These are phyloP conservation scores for Sturmia bella DNA, from an alignment of 2,888 invertebrate genomes.

Conservation along the genomic window DNA sequence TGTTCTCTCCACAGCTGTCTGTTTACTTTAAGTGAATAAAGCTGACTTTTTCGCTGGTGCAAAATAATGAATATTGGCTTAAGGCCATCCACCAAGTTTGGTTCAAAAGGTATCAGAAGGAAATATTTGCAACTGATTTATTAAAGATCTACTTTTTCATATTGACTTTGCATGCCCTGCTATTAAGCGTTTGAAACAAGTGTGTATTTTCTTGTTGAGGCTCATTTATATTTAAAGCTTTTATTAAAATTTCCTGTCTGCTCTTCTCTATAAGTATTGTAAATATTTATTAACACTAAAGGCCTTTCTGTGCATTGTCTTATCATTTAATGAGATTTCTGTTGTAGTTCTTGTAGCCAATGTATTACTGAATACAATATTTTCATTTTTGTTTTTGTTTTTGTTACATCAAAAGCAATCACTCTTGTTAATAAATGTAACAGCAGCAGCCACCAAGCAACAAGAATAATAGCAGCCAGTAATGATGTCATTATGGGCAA, in stretches of 20 bases:
- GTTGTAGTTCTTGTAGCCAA: background rate
- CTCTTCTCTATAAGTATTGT: constrained; percentile 12
- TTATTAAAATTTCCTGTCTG: constrained; percentile 10
- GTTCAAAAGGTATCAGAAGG: too few species aligned
- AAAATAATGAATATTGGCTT: too few species aligned
- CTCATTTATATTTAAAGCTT: background rate
- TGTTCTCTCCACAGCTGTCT: too few species aligned
- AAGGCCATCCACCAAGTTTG: too few species aligned
- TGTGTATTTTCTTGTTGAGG: too few species aligned
- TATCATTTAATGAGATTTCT: constrained; percentile 56
- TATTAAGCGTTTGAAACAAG: too few species aligned
- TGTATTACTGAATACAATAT: background rate
- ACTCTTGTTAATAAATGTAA: constrained; percentile 16
- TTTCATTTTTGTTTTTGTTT: background rate
- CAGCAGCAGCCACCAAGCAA: constrained; percentile 1
- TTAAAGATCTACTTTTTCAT: too few species aligned
- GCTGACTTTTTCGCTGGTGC: too few species aligned
- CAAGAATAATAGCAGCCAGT: constrained; percentile 15
- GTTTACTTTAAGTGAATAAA: too few species aligned
- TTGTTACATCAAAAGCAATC: constrained; percentile 18
- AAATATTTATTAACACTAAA: constrained; percentile 52
- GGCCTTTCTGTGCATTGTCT: constrained; percentile 29
- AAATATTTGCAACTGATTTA: too few species aligned
- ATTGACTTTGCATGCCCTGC: too few species aligned
- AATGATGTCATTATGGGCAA: constrained; percentile 29